Conservation (phyloP, 2,797 vertebrate species). For the Remorina albescens region DNA sequence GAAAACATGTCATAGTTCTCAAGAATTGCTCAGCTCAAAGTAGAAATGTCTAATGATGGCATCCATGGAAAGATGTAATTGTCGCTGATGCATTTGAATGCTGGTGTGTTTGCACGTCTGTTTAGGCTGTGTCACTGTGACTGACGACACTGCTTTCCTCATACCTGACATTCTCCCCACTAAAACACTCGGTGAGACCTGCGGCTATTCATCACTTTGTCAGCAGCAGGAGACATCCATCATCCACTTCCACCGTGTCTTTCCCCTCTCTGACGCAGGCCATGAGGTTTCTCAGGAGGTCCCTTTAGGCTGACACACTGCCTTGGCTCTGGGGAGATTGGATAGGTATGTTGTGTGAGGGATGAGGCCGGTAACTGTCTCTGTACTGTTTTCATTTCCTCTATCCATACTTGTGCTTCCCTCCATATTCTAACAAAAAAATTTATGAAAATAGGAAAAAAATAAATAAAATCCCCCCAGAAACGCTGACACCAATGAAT, state of each 20-base stretch:
- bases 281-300: constrained; percentile 23
- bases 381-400: constrained; percentile 58
- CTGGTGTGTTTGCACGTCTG: constrained; percentile 25
- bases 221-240: constrained; percentile 68
- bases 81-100: constrained; percentile 28
- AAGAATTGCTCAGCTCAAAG: constrained; percentile 20
- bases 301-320: constrained; percentile 46
- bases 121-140: constrained; percentile 49
- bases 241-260: constrained; percentile 39
- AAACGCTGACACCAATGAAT: constrained; percentile 43
- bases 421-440: constrained; percentile 30
- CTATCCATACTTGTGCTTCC: constrained; percentile 13
- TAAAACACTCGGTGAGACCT: constrained; percentile 59
- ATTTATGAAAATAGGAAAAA: constrained; percentile 36
- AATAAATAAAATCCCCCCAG: too few relatives aligned
- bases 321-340: constrained; percentile 48
- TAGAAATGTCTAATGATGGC: constrained; percentile 47
- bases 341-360: constrained; percentile 44
- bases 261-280: constrained; percentile 5
- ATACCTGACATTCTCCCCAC: constrained; percentile 57
- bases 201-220: constrained; percentile 73
- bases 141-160: constrained; percentile 50
- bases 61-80: constrained; percentile 29
- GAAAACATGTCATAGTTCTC: neutral
- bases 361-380: constrained; percentile 55